Evolutionary conservation across 2,888 invertebrate species (phyloP).

Genomic region (Drosophila monieri): DNA sequence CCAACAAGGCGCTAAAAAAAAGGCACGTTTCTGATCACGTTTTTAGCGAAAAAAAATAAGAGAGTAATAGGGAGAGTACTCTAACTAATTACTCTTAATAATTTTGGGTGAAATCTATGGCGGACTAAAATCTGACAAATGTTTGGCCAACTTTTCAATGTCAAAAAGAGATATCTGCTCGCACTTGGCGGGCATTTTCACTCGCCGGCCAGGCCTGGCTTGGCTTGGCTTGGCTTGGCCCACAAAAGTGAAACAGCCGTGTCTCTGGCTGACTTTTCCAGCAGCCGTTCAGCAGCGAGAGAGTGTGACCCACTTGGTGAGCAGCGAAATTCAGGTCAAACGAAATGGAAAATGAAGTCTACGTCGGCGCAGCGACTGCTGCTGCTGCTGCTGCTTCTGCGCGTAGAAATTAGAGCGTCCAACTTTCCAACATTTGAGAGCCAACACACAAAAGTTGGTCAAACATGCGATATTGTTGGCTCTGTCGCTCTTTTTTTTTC

Average conservation of each 20-base stretch:
- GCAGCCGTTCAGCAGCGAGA: slow-evolving; percentile 39
- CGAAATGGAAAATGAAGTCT: slow-evolving; percentile 81
- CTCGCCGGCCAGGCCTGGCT: slow-evolving; percentile 25
- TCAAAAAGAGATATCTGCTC: slow-evolving; percentile 63
- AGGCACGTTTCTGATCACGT: slow-evolving; percentile 69
- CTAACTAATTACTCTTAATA: slow-evolving; percentile 40
- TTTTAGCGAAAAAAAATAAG: slow-evolving; percentile 31
- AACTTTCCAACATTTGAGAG: slow-evolving; percentile 43
- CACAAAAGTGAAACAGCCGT: slow-evolving; percentile 62
- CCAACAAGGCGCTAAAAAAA: slow-evolving; percentile 26
- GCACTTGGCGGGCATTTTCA: slow-evolving; percentile 52
- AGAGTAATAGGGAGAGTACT: slow-evolving; percentile 15
- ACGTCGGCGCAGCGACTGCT: slow-evolving; percentile 23
- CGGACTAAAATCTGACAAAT: slow-evolving; percentile 29
- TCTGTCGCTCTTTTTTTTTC: background rate
- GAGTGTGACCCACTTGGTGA: slow-evolving; percentile 69
- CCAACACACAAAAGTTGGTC: slow-evolving; percentile 65
- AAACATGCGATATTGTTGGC: slow-evolving; percentile 50
- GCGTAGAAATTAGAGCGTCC: slow-evolving; percentile 79
- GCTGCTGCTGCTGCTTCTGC: slow-evolving; percentile 56
- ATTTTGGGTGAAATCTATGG: background rate
- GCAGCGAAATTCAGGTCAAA: slow-evolving; percentile 82
- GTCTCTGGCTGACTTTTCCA: slow-evolving; percentile 58
- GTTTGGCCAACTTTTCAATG: slow-evolving; percentile 74
- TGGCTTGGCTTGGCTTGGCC: background rate